Evolutionary conservation across 2,888 invertebrate genomes (phyloP), one percentile per base, ranked within the genome.

Genomic region (Tinea semifulvella): DNA sequence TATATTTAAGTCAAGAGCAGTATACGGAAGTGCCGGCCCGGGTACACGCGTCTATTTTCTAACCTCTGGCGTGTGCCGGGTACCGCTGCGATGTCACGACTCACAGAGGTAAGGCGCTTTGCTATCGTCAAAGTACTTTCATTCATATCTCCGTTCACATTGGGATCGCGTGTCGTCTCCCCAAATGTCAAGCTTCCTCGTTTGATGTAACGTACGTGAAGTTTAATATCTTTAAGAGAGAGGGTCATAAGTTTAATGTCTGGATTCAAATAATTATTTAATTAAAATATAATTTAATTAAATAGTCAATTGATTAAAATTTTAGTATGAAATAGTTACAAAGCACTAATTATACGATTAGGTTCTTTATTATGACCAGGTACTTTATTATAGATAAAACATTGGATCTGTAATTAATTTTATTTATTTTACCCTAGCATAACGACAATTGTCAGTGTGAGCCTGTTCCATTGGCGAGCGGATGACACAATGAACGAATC

Each of bases 111-210:
- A 13, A 8, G 8, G 11, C 20, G 2, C n/a, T 14, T 22, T 40
- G 22, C 40, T 40, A 22, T 40, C 40, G n/a, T 22, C 20, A 40
- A 20, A 10, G n/a, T 8, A 40, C 40, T 40, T 40, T 40, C 40
- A 40, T 36, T 36, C 17, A 36, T 14, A 20, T 22, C 22, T 11
- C 20, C 40, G 40, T 22, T 40, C 40, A 11, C 22, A 40, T 40
- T 20, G 22, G 22, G 40, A 40, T 22, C 22, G 40, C 40, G 40
- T 40, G 22, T 13, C 8, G 14, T 16, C 4, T 18, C 7, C 36
- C 36, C 36, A 36, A 36, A 40, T 22, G 40, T 40, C 40, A 40
- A 7, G 14, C 40, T 40, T 40, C 40, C 40, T 40, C 14, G 22
- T 40, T 40, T 40, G 40, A 40, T 40, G 40, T 40, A 40, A 40